Conservation (phyloP, 2,113 vertebrate genomes). For the Solenodon paradoxus region DNA sequence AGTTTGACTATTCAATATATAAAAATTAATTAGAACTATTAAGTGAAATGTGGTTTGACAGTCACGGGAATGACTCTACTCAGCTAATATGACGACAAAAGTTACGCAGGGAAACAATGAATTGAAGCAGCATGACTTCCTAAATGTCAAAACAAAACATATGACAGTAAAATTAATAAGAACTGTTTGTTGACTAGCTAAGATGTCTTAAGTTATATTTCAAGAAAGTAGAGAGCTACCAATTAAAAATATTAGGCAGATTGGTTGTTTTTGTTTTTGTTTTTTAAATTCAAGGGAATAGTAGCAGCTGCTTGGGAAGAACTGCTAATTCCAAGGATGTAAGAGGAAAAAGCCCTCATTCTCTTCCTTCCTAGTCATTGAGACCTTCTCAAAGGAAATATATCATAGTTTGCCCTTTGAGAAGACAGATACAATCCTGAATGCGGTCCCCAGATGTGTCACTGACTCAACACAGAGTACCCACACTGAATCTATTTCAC, state of each 20-base stretch:
- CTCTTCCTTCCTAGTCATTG: background rate
- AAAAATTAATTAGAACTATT: conserved; percentile 30
- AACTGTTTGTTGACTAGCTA: conserved; percentile 2
- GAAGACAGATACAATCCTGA: background rate
- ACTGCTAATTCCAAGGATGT: background rate
- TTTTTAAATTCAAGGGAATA: background rate
- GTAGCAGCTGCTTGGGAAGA: conserved; percentile 23
- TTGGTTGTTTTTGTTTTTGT: too few species aligned
- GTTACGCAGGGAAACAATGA: conserved; percentile 36
- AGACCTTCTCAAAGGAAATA: background rate
- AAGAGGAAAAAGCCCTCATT: background rate
- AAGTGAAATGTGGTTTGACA: conserved; percentile 17
- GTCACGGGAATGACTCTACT: background rate
- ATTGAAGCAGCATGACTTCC: background rate
- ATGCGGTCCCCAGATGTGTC: background rate
- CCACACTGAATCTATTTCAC: background rate
- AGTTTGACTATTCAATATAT: conserved; percentile 27
- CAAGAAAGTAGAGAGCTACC: conserved; percentile 2
- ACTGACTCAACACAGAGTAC: background rate
- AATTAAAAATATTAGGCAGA: background rate
- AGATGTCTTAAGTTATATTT: background rate
- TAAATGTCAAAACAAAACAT: conserved; percentile 27
- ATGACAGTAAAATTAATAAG: background rate
- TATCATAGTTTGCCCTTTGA: background rate
- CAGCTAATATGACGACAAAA: background rate